Conservation (phyloP, 64 coral and sea anemone genomes). For the Stichodactyla helianthus region DNA sequence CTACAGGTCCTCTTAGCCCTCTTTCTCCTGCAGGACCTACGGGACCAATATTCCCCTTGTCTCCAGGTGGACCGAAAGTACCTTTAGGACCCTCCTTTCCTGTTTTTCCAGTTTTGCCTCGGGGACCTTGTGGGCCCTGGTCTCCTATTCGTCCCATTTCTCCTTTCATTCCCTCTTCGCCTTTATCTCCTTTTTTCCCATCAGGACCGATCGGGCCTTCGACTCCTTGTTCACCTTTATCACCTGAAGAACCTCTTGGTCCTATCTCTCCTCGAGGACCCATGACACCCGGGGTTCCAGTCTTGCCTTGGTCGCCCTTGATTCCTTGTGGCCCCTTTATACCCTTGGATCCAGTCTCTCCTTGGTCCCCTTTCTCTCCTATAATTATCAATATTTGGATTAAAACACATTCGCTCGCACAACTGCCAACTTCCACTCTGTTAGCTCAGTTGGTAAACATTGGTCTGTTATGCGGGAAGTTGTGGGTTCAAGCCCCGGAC, state of each 20-base stretch:
- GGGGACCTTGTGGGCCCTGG: slow-evolving; percentile 12
- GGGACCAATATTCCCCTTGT: slow-evolving; percentile 21
- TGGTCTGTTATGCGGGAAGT: too few relatives aligned
- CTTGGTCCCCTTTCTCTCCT: neutral
- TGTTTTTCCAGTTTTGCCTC: slow-evolving; percentile 20
- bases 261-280: slow-evolving; percentile 3
- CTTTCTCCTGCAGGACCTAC: neutral
- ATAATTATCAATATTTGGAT: neutral
- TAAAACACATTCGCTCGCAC: neutral
- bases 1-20: slow-evolving; percentile 27
- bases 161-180: slow-evolving; percentile 15
- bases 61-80: slow-evolving; percentile 21
- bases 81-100: slow-evolving; percentile 31
- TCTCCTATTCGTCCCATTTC: neutral
- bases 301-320: neutral
- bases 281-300: neutral
- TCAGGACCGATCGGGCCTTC: neutral
- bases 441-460: too few relatives aligned
- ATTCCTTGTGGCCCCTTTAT: neutral
- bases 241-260: slow-evolving; percentile 9
- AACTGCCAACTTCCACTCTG: too few relatives aligned
- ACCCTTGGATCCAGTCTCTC: slow-evolving; percentile 24
- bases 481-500: too few relatives aligned
- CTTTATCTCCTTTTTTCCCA: slow-evolving; percentile 38
- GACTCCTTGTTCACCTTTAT: slow-evolving; percentile 26